These are phyloP conservation scores for Nipponacmea schrenckii DNA, from an alignment of 2,888 invertebrate genomes.

Conservation along the genomic window DNA sequence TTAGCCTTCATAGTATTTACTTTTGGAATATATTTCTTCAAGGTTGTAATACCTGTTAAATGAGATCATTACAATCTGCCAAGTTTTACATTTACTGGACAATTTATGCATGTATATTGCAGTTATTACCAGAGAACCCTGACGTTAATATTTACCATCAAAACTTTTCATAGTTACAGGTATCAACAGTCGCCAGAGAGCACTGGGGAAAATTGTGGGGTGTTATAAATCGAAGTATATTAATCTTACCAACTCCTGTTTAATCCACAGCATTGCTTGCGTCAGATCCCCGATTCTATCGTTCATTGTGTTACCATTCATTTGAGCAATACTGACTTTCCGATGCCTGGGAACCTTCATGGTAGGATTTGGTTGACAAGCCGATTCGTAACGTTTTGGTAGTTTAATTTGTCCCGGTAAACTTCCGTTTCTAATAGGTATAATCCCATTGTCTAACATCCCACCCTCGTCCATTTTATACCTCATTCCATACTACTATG, in stretches of 20 bases:
- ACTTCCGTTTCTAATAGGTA: constrained; percentile 48
- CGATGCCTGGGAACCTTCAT: constrained; percentile 27
- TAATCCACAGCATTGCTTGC: constrained; percentile 54
- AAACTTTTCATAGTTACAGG: too few species aligned
- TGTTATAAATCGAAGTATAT: background rate
- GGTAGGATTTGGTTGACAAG: constrained; percentile 30
- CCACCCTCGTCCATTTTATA: constrained; percentile 26
- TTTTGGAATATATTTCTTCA: too few species aligned
- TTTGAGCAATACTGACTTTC: constrained; percentile 31
- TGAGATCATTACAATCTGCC: too few species aligned
- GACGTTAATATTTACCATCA: too few species aligned
- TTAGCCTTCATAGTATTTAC: too few species aligned
- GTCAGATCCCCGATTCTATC: constrained; percentile 48
- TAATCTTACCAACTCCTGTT: constrained; percentile 51
- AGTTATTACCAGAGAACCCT: too few species aligned
- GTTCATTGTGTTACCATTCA: constrained; percentile 27
- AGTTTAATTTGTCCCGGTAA: constrained; percentile 48
- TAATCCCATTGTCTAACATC: constrained; percentile 44
- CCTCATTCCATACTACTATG: too few species aligned
- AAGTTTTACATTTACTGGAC: too few species aligned
- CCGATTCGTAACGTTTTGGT: constrained; percentile 48
- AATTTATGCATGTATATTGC: too few species aligned
- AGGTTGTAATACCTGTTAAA: too few species aligned
- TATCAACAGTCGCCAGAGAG: too few species aligned
- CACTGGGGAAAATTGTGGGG: too few species aligned